Base-by-base conservation (phyloP, 2,888 invertebrate genomes). In the Biston betularia region DNA sequence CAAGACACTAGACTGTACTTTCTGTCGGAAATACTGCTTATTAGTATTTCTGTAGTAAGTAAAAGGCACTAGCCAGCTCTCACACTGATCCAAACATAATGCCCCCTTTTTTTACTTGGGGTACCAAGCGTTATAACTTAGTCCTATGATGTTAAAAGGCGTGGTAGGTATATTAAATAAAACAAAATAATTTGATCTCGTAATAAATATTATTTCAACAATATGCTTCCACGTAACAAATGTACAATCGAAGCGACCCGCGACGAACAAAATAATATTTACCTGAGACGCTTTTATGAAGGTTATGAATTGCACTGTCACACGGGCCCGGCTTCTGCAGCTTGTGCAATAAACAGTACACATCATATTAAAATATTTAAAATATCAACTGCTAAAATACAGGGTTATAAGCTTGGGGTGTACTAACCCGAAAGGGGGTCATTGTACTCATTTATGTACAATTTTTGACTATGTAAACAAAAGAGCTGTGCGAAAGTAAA, bases 141-240 rank as follows among this genome's bases (percentile, higher is more conserved):
- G n/a, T n/a, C n/a, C n/a, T n/a, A n/a, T n/a, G n/a, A n/a, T 42
- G 42, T 0, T 0, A 14, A n/a, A 45, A 45, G 1, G 1, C 2
- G 6, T 46, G 40, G 42, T n/a, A 34, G 44, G 59, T 55, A 34
- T 33, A 24, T 35, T 35, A 79, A 85, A 86, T 71, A 81, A 87
- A 81, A 88, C 79, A 79, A 72, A 58, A 53, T 6, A 61, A 33
- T 73, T 71, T 61, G 72, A 89, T 89, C 89, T 88, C 90, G 70
- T 83, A 83, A 88, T 91, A 93, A 93, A 93, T 93, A 93, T 93
- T 91, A 93, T 93, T 92, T 90, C 86, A 93, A 90, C 80, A 87
- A 81, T 84, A 78, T 81, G 79, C 80, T 75, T 78, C 60, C 64
- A 85, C 86, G 85, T 85, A 54, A 50, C 45, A 86, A 78, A 84